Percentiles rank a stretch among this genome's conserved stretches.
These are phyloP conservation scores for Chaenocephalus aceratus DNA, from an alignment of 2,113 vertebrate genomes.

Conservation along the genomic window DNA sequence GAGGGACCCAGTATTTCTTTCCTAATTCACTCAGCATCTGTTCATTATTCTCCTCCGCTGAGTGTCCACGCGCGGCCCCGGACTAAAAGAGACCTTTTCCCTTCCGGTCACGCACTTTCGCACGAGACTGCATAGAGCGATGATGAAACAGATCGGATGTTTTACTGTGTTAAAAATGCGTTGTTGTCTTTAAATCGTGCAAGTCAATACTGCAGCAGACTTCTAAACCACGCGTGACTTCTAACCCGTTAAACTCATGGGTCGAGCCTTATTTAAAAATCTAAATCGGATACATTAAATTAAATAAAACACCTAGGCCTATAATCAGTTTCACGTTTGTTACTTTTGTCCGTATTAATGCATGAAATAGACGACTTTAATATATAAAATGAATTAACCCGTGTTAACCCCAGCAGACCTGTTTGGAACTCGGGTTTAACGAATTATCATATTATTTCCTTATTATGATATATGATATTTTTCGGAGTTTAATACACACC, in stretches of 20 bases:
- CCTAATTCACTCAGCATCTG: conserved; percentile 90
- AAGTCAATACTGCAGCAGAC: background rate
- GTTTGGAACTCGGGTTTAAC: background rate
- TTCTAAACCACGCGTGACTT: background rate
- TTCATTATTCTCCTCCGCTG: conserved; percentile 83
- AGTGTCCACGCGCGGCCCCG: conserved; percentile 52
- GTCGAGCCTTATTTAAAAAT: background rate
- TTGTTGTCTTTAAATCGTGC: background rate
- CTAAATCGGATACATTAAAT: background rate
- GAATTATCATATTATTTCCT: background rate
- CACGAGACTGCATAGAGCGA: conserved; percentile 9
- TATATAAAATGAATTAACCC: background rate
- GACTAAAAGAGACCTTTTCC: conserved; percentile 16
- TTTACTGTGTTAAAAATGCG: conserved; percentile 6
- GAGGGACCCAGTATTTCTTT: conserved; percentile 87
- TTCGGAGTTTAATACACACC: background rate
- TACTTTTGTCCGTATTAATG: background rate
- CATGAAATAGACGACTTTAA: background rate
- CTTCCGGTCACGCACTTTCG: conserved; percentile 48
- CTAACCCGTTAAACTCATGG: conserved; percentile 27
- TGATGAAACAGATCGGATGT: conserved; percentile 23
- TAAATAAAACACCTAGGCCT: background rate
- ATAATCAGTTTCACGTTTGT: background rate
- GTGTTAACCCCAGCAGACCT: background rate
- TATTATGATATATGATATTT: background rate